Base-by-base conservation (phyloP, 2,113 vertebrate genomes). In the Atrichornis clamosus region DNA sequence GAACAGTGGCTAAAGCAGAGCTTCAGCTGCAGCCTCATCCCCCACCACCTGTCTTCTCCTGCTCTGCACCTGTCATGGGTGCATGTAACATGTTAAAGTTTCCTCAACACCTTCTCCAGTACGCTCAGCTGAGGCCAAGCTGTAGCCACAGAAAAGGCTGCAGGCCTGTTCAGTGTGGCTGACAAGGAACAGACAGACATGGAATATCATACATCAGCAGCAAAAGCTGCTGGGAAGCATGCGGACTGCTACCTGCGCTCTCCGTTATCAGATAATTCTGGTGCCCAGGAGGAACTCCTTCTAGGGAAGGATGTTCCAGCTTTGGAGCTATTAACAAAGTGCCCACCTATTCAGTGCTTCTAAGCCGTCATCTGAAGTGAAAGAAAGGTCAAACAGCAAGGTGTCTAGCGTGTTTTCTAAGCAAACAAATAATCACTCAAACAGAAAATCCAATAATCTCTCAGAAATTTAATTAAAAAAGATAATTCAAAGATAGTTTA, bases 401-500 rank as follows among this genome's bases (percentile, higher is more conserved):
- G 84, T 26, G 53, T 35, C 67, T 83, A 70, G 42, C 42, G 15
- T 74, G 42, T 86, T 95, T 95, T 95, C 75, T 87, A 85, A 93
- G 70, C 70, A 95, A 97, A 95, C 68, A 95, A 96, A 91, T 88
- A 95, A 77, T 93, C 20, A 0, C 82, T 87, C 59, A 84, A 87
- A 92, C 47, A 90, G 87, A 93, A 94, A 93, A 95, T 84, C 47
- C 82, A 94, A 95, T 93, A 56, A 84, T 56, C 44, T 41, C 32
- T 58, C 90, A 94, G 72, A 96, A 94, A 97, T 84, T 67, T 95
- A 97, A 96, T 95, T 97, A 9, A 92, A 96, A 94, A 95, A 94
- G 92, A 93, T 96, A 96, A 96, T 94, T 94, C 68, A 93, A 83
- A 94, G 92, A 90, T 96, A 96, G 93, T 94, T 95, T 74, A 96